phyloP scores from a whole-genome alignment of 2,797 vertebrate genomes.

The Tapirus indicus region DNA sequence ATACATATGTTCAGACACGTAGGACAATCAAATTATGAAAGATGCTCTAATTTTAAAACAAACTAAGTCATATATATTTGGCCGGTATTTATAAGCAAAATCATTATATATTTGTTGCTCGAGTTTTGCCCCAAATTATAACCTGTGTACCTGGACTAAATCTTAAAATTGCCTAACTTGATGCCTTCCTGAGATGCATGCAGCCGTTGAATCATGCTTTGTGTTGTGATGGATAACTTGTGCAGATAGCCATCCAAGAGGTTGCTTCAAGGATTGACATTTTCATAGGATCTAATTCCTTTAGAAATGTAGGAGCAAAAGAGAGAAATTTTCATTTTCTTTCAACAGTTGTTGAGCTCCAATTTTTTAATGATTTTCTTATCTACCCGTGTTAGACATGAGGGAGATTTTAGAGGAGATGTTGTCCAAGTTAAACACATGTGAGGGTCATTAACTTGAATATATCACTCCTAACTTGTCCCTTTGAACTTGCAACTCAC shows the following conservation, averaged over 20 bases:
- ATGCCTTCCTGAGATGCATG: not conserved
- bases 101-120: not conserved
- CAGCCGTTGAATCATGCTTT: not conserved
- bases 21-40: conserved; percentile 31
- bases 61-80: not conserved
- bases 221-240: not conserved
- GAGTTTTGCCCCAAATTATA: conserved; percentile 39
- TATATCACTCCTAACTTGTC: conserved; percentile 74
- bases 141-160: not conserved
- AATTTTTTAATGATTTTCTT: conserved; percentile 75
- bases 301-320: conserved; percentile 30
- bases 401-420: conserved; percentile 66
- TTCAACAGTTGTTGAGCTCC: conserved; percentile 60
- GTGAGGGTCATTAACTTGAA: conserved; percentile 77
- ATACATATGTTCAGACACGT: not conserved
- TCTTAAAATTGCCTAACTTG: not conserved
- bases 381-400: conserved; percentile 71
- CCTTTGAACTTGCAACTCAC: conserved; percentile 78
- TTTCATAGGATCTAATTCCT: conserved; percentile 37
- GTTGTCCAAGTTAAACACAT: conserved; percentile 81
- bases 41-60: not conserved
- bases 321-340: conserved; percentile 51
- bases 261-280: not conserved
- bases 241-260: not conserved
- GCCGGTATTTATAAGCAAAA: not conserved